phyloP scores from a whole-genome alignment of 2,888 invertebrate genomes.

The Troides oblongomaculatus region DNA sequence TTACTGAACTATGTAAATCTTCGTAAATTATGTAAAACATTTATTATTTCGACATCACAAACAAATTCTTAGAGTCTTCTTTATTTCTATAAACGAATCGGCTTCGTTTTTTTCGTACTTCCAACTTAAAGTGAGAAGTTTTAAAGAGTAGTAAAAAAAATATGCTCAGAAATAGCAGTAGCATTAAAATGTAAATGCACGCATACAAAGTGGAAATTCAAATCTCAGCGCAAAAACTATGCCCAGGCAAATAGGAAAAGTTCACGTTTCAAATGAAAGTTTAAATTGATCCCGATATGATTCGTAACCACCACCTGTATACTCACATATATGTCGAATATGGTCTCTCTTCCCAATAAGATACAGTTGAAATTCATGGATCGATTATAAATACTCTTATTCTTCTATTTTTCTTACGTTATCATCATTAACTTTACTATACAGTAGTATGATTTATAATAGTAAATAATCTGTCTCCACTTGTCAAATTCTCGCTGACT shows the following conservation, averaged over 20 bases:
- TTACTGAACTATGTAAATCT: background rate
- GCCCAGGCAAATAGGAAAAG: background rate
- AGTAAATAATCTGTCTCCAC: no score
- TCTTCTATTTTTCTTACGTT: no score
- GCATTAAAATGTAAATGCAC: background rate
- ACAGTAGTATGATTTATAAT: no score
- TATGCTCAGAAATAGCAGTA: background rate
- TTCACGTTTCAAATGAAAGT: background rate
- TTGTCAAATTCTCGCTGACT: no score
- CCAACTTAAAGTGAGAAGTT: background rate
- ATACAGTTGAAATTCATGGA: no score
- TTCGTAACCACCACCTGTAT: background rate
- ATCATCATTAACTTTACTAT: no score
- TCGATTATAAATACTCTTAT: no score
- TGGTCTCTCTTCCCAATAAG: background rate
- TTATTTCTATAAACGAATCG: background rate
- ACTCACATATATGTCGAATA: background rate
- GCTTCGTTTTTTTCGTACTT: background rate
- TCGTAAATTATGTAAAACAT: background rate
- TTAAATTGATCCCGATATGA: conserved; percentile 1
- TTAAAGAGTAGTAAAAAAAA: background rate
- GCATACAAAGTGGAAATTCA: conserved; percentile 2
- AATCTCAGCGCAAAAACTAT: background rate
- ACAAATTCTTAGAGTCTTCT: background rate
- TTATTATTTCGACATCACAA: background rate